Percentiles rank a stretch among this genome's conserved stretches.
Conservation (phyloP, 2,113 vertebrate species). For the Amphiprion percula region DNA sequence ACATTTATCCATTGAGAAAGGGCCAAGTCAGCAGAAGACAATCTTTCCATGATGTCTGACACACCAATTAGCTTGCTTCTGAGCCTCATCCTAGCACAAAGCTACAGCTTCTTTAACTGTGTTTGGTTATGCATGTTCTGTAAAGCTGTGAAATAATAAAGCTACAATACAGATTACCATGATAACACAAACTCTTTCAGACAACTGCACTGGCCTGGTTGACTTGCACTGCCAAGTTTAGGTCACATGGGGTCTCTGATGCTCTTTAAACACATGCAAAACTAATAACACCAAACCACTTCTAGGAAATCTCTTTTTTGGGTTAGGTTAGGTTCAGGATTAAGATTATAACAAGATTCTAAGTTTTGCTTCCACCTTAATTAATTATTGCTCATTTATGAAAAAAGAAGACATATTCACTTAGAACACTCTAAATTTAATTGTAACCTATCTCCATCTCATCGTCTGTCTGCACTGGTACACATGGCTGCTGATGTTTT, state of each 20-base stretch:
- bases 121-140: background rate
- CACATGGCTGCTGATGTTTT: slow-evolving; percentile 41
- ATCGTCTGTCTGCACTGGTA: background rate
- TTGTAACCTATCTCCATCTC: no score
- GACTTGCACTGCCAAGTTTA: slow-evolving; percentile 55
- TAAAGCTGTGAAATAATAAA: background rate
- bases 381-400: background rate
- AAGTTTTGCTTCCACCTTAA: no score
- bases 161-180: background rate
- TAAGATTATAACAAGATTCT: background rate
- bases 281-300: background rate
- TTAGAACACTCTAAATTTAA: no score
- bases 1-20: slow-evolving; percentile 64
- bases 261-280: slow-evolving; percentile 45
- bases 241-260: slow-evolving; percentile 73
- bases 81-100: background rate
- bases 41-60: slow-evolving; percentile 64
- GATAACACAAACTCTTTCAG: background rate
- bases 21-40: slow-evolving; percentile 68
- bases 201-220: background rate
- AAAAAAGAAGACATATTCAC: no score
- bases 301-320: background rate
- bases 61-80: slow-evolving; percentile 26
- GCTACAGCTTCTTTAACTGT: slow-evolving; percentile 10
- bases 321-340: no score